Evolutionary conservation across 2,113 vertebrate species (phyloP).

Genomic region (Corythornis vintsioides): DNA sequence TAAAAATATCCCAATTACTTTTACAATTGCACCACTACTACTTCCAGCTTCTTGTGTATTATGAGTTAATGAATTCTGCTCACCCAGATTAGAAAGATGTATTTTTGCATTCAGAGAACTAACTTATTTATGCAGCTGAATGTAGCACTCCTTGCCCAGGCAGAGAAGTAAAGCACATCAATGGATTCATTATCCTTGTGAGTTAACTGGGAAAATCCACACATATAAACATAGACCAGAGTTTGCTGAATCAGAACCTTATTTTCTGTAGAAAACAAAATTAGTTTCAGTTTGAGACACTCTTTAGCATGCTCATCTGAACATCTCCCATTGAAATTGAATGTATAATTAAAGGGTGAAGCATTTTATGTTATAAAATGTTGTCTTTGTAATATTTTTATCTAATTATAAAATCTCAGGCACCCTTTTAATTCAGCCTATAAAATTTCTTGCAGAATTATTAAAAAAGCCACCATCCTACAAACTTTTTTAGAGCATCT

Average conservation of each 20-base stretch:
- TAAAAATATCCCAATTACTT: not conserved
- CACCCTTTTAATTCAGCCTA: not conserved
- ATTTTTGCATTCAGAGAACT: constrained; percentile 27
- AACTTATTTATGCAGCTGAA: not conserved
- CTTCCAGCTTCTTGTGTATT: not conserved
- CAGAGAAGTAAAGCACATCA: not conserved
- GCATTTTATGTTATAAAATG: not conserved
- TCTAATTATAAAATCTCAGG: not conserved
- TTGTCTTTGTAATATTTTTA: constrained; percentile 5
- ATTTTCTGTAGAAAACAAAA: constrained; percentile 26
- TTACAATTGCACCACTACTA: not conserved
- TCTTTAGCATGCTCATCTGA: not conserved
- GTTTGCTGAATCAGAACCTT: constrained; percentile 36
- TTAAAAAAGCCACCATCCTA: not conserved
- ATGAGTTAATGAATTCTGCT: constrained; percentile 16
- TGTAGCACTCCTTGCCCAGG: not conserved
- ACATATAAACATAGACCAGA: not conserved
- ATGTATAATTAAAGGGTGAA: not conserved
- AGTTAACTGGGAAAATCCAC: constrained; percentile 31
- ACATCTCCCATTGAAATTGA: not conserved
- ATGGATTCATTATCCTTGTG: not conserved
- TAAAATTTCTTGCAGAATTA: constrained; percentile 13
- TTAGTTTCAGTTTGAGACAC: constrained; percentile 9
- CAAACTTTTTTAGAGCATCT: constrained; percentile 56
- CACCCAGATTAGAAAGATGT: not conserved